Conservation (phyloP, 2,888 invertebrate species). For the Yponomeuta evonymella region DNA sequence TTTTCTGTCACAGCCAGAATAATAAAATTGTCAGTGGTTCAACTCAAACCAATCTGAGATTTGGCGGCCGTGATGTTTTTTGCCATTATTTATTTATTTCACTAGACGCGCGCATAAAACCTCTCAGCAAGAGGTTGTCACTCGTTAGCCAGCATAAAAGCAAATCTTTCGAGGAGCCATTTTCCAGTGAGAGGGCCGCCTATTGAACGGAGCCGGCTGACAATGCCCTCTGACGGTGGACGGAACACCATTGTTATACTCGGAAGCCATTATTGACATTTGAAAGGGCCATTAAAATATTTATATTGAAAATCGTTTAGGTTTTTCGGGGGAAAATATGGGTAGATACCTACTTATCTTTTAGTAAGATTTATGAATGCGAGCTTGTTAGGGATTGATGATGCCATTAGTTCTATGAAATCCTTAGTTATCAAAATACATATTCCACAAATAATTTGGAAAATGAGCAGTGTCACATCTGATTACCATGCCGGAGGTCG, state of each 20-base stretch:
- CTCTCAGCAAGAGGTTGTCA: slow-evolving; percentile 47
- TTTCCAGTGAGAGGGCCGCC: slow-evolving; percentile 56
- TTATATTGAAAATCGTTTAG: slow-evolving; percentile 57
- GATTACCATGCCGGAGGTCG: too few species aligned
- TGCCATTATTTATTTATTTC: not conserved
- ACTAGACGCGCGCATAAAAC: slow-evolving; percentile 22
- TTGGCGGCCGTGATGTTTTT: too few species aligned
- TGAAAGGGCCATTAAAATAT: slow-evolving; percentile 66
- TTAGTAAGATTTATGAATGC: not conserved
- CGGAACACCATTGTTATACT: slow-evolving; percentile 64
- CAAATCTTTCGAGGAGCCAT: slow-evolving; percentile 59
- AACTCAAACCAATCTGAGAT: too few species aligned
- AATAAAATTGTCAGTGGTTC: too few species aligned
- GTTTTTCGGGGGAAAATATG: slow-evolving; percentile 32
- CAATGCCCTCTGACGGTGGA: slow-evolving; percentile 62
- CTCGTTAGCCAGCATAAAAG: slow-evolving; percentile 52
- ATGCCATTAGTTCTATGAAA: not conserved
- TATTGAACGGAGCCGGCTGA: slow-evolving; percentile 41
- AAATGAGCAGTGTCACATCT: too few species aligned
- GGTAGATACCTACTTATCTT: not conserved
- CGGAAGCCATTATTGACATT: slow-evolving; percentile 71
- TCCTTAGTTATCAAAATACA: too few species aligned
- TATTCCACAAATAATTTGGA: too few species aligned
- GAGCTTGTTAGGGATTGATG: not conserved
- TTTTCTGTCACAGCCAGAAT: too few species aligned